A percentile compares a stretch with the other conserved stretches of the same genome.
phyloP scores from a whole-genome alignment of 2,888 invertebrate species.

The Dioctria linearis region DNA sequence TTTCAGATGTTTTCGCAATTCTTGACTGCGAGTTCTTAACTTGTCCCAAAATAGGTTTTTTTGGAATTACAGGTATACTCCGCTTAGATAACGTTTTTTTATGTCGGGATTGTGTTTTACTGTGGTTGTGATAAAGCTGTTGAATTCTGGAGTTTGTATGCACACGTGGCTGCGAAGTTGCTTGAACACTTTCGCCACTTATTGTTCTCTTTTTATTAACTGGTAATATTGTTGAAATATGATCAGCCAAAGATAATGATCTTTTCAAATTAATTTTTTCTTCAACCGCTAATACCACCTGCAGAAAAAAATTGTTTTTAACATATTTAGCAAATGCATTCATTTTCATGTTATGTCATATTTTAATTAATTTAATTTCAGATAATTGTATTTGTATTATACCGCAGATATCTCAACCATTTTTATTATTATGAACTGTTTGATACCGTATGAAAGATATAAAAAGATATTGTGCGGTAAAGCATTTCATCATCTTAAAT shows the following conservation, averaged over 20 bases:
- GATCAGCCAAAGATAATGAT: slow-evolving; percentile 35
- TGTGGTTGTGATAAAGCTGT: slow-evolving; percentile 64
- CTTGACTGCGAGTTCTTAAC: slow-evolving; percentile 15
- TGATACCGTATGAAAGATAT: too few relatives aligned
- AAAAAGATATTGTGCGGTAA: too few relatives aligned
- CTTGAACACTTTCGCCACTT: slow-evolving; percentile 31
- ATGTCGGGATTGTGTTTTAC: slow-evolving; percentile 60
- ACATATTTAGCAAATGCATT: too few relatives aligned
- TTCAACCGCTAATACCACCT: slow-evolving; percentile 12
- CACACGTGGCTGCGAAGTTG: slow-evolving; percentile 47
- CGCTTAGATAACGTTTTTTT: slow-evolving; percentile 58
- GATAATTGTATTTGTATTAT: too few relatives aligned
- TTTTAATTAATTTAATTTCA: too few relatives aligned
- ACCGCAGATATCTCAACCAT: too few relatives aligned
- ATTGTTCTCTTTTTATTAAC: slow-evolving; percentile 53
- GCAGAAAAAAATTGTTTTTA: background rate
- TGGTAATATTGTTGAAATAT: slow-evolving; percentile 13
- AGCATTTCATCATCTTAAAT: too few relatives aligned
- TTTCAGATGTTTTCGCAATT: slow-evolving; percentile 47
- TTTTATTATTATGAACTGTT: too few relatives aligned
- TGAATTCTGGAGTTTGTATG: slow-evolving; percentile 62
- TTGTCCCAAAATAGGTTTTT: slow-evolving; percentile 58
- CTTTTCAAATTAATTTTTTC: slow-evolving; percentile 56
- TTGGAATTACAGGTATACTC: slow-evolving; percentile 56
- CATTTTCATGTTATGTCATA: too few relatives aligned